phyloP scores from a whole-genome alignment of 1,140 invertebrate species.

The Tetraneura akinire region DNA sequence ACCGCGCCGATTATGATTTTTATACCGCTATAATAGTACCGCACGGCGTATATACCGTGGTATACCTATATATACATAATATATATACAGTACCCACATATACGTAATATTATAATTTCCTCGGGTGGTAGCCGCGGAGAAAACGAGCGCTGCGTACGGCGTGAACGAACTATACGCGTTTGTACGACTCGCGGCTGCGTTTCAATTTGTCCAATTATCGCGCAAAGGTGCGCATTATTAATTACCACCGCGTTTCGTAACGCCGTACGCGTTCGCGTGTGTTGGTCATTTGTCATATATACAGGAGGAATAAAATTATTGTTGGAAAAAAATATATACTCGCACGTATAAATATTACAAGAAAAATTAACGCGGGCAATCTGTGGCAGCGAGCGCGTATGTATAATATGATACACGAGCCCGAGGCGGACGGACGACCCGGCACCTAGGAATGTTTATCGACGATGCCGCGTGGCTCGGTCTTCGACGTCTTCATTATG shows the following conservation, averaged over 20 bases:
- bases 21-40: too few species aligned
- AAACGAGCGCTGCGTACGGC: background rate
- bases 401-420: too few species aligned
- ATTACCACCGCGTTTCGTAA: background rate
- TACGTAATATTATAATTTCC: background rate
- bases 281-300: constrained; percentile 30
- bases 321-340: too few species aligned
- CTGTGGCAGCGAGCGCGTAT: background rate
- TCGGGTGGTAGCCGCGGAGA: background rate
- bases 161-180: constrained; percentile 44
- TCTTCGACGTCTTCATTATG: constrained; percentile 40
- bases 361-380: background rate
- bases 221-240: constrained; percentile 34
- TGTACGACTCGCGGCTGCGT: too few species aligned
- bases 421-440: constrained; percentile 22
- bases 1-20: too few species aligned
- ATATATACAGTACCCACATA: too few species aligned
- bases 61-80: too few species aligned
- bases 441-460: constrained; percentile 36
- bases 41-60: too few species aligned
- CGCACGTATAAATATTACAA: too few species aligned
- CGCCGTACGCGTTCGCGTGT: background rate
- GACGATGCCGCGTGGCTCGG: constrained; percentile 10
- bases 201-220: constrained; percentile 51
- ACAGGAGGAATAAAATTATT: background rate